These are phyloP conservation scores for Callitettix versicolor DNA, from an alignment of 1,140 invertebrate genomes.

Conservation along the genomic window DNA sequence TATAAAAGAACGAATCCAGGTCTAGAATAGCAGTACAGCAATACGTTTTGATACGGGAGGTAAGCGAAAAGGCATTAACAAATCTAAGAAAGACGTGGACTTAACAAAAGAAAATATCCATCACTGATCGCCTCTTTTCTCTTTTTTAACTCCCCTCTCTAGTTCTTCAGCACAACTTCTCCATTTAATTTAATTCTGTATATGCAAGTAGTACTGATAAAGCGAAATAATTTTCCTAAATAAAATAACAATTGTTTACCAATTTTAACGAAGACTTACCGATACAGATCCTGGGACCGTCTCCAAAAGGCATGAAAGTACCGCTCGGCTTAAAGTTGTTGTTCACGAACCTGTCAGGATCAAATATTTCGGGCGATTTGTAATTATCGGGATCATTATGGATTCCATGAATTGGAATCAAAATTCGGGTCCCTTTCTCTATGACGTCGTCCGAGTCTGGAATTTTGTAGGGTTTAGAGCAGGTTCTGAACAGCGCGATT, in stretches of 20 bases:
- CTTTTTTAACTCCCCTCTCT: too few species aligned
- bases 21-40: too few species aligned
- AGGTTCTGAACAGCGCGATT: constrained; percentile 32
- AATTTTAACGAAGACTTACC: constrained; percentile 48
- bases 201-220: too few species aligned
- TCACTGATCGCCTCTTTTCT: too few species aligned
- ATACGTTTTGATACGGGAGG: too few species aligned
- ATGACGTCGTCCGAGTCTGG: constrained; percentile 35
- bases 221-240: not conserved
- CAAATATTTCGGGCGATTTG: constrained; percentile 40
- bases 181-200: not conserved
- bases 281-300: too few species aligned
- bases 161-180: too few species aligned
- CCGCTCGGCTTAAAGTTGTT: constrained; percentile 33
- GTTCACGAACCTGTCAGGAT: constrained; percentile 41
- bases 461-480: constrained; percentile 36
- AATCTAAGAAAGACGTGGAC: too few species aligned
- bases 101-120: too few species aligned
- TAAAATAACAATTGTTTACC: not conserved
- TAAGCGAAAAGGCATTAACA: too few species aligned
- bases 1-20: too few species aligned
- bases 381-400: constrained; percentile 47
- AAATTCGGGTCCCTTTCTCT: constrained; percentile 38
- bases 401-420: constrained; percentile 44
- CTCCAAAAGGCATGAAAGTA: constrained; percentile 44